Base-by-base conservation (phyloP, 2,888 invertebrate species). In the Gandaritis pyraliata region DNA sequence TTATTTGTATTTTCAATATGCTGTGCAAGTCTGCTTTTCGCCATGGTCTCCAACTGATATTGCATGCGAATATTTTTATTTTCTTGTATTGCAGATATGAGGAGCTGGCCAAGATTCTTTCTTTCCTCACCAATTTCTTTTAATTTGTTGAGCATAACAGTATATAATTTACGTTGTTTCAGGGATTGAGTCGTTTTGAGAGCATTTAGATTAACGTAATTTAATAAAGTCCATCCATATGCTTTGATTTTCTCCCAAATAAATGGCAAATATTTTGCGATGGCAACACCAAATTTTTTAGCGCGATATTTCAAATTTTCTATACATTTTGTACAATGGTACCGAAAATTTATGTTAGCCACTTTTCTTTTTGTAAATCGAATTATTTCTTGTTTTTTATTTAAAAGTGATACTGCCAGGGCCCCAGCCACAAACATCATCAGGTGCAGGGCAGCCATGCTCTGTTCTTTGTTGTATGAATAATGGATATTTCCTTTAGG, bases 41-140 rank as follows among this genome's bases (percentile, higher is more conserved):
- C 82, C 74, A 83, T 72, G 1, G 63, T 78, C 62, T 88, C 86
- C 41, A 86, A 71, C 49, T 88, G 82, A 68, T 80, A 86, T 60
- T 80, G 81, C 72, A 78, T 76, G 73, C 80, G 78, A 29, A 88
- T 79, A 62, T 80, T 82, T 77, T 86, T 88, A 64, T 89, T 90
- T 72, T 90, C 88, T 13, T 80, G 77, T 54, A 87, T 76, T 36
- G 85, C 84, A n/a, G 83, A 72, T 39, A 85, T 71, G 30, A 90
- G 68, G 12, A 89, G 77, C 12, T 82, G 77, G 0, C 80, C 80
- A 47, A 90, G 71, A 47, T 79, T 83, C 70, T 80, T 85, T 59
- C 78, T 77, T 59, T 90, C 86, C 57, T 85, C 82, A 5, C 69
- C 74, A 4, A 86, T 67, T 65, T 87, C 82, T 70, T 78, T 78